Conservation (phyloP, 2,888 invertebrate species). For the Heterodera filipjevi region DNA sequence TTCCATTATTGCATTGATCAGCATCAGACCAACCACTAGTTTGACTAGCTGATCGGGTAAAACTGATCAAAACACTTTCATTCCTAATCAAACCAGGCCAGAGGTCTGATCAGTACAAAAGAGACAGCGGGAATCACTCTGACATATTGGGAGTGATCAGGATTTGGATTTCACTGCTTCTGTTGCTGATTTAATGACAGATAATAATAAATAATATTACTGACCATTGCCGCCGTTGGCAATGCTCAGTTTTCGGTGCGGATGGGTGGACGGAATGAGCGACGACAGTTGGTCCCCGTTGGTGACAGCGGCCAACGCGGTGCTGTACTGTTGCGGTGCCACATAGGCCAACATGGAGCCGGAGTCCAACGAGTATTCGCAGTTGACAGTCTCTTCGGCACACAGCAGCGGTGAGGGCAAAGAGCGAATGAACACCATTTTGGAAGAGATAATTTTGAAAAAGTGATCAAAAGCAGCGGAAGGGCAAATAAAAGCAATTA, state of each 20-base stretch:
- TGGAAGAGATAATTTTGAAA: neutral
- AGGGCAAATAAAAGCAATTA: neutral
- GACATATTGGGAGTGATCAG: no score
- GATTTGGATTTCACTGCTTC: no score
- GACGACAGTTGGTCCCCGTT: constrained; percentile 5
- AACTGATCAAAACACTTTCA: no score
- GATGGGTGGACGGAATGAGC: neutral
- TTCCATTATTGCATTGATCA: no score
- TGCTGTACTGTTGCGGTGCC: constrained; percentile 29
- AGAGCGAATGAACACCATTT: constrained; percentile 30
- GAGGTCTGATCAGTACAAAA: no score
- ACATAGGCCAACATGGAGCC: constrained; percentile 49
- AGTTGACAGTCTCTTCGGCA: constrained; percentile 31
- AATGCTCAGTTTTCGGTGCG: constrained; percentile 14
- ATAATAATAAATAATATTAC: neutral
- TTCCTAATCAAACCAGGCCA: no score
- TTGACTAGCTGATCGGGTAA: no score
- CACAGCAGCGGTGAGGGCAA: constrained; percentile 16
- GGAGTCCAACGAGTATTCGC: constrained; percentile 52
- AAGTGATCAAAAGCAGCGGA: neutral
- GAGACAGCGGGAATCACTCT: no score
- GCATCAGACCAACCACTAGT: no score
- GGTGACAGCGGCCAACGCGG: neutral
- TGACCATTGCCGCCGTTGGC: neutral
- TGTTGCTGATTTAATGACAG: no score